phyloP scores from a whole-genome alignment of 2,113 vertebrate genomes.

The Oriolus oriolus region DNA sequence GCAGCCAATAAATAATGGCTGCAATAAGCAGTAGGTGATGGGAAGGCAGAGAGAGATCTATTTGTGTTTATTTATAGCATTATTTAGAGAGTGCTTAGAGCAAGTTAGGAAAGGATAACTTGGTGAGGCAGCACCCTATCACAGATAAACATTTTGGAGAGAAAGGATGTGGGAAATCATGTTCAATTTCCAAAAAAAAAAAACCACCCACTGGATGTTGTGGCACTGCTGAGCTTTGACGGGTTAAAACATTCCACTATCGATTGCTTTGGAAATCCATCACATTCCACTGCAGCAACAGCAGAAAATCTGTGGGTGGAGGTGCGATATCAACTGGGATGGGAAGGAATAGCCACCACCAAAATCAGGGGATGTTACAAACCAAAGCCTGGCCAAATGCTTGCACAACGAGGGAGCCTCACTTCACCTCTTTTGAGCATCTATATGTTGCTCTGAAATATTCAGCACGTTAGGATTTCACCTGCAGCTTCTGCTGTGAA shows the following conservation, averaged over 20 bases:
- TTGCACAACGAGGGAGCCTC: neutral
- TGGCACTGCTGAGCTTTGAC: neutral
- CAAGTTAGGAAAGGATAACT: neutral
- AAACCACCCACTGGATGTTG: too few relatives aligned
- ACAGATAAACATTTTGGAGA: neutral
- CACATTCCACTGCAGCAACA: neutral
- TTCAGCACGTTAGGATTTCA: neutral
- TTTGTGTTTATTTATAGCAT: neutral
- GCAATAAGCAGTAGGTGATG: neutral
- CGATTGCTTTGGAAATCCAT: neutral
- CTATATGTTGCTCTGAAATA: neutral
- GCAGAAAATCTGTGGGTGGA: neutral
- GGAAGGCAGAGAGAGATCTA: neutral
- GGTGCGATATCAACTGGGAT: neutral
- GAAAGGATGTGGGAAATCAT: neutral
- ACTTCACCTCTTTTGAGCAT: neutral
- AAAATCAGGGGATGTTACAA: neutral
- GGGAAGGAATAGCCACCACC: neutral
- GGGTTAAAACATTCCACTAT: neutral
- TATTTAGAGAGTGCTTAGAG: neutral
- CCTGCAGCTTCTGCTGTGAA: neutral
- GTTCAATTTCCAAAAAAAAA: neutral
- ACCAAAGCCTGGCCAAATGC: neutral
- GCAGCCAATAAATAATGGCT: neutral
- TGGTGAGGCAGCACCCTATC: neutral